A percentile compares a stretch with the other conserved stretches of the same genome.
Evolutionary conservation across 1,140 invertebrate species (phyloP).

Genomic region (Drosophila mayri): DNA sequence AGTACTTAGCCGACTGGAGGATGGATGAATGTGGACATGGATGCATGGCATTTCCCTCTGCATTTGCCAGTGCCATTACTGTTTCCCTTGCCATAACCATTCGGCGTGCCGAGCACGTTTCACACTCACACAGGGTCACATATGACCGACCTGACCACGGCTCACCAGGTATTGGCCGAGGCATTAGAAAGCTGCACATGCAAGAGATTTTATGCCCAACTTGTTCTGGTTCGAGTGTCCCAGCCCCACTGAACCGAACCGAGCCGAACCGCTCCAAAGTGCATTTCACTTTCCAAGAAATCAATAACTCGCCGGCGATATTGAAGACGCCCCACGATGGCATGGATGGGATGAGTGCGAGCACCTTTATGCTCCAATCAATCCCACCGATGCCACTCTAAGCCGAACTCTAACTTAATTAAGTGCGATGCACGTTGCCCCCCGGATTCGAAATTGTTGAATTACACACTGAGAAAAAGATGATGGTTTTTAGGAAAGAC

Average conservation of each 20-base stretch:
- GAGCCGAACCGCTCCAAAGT: constrained; percentile 30
- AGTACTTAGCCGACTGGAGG: constrained; percentile 31
- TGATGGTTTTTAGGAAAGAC: no score
- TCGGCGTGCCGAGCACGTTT: constrained; percentile 75
- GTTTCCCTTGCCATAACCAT: constrained; percentile 38
- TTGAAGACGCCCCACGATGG: constrained; percentile 30
- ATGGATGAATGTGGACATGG: constrained; percentile 20
- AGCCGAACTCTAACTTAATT: constrained; percentile 56
- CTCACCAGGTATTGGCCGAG: constrained; percentile 11
- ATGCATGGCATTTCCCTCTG: constrained; percentile 28
- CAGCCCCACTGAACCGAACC: constrained; percentile 1
- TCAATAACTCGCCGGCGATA: constrained; percentile 62
- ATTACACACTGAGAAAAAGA: constrained; percentile 9
- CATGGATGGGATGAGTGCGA: neutral
- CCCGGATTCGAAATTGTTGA: constrained; percentile 26
- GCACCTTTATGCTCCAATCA: constrained; percentile 55
- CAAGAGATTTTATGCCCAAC: constrained; percentile 59
- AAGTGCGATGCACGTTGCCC: constrained; percentile 26
- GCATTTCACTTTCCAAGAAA: constrained; percentile 79
- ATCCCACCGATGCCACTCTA: constrained; percentile 23
- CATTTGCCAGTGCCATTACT: constrained; percentile 10
- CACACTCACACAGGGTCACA: constrained; percentile 67
- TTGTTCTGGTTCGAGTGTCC: constrained; percentile 58
- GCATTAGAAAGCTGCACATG: constrained; percentile 66
- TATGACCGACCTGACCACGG: constrained; percentile 47